Evolutionary conservation across 2,113 vertebrate genomes (phyloP), one percentile per base, ranked within the genome.

Genomic region (Semicossyphus pulcher): DNA sequence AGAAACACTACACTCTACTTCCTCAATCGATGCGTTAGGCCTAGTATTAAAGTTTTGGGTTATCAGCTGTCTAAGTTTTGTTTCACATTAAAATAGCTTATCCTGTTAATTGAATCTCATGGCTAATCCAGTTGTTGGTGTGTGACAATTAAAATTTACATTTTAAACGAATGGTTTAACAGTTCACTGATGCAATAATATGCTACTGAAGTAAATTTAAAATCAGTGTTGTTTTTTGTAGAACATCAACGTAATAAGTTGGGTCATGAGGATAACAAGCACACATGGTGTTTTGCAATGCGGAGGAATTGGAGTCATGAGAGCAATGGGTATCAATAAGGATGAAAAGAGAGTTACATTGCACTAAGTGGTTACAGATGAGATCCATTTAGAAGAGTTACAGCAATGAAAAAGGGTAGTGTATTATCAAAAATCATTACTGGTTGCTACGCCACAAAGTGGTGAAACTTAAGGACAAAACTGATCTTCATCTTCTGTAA

Each of bases 261-360:
- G 36, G 4, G n/a, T 67, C 48, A 59, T 14, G 15, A 32, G 36
- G 28, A 18, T 51, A 58, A 23, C 4, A 28, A 26, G 14, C 32
- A 25, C 42, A 37, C 18, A 0, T 51, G 42, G 7, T 68, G 12
- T 41, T 34, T 10, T 12, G n/a, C 26, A 20, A 47, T n/a, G n/a
- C n/a, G n/a, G n/a, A n/a, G n/a, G n/a, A 61, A 76, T 12, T 32
- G 39, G 51, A 39, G 39, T 49, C 62, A 42, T 32, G 45, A 8
- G 26, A 53, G 23, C 18, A 15, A 61, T 18, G 9, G 29, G 64
- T 21, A 5, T 16, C 10, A 47, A n/a, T 26, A 41, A 14, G 2
- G 26, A 47, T 20, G 16, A 14, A 34, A 10, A 25, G n/a, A 45
- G 32, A 20, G 0, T n/a, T n/a, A 10, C 14, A 25, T n/a, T n/a